phyloP scores from a whole-genome alignment of 2,888 invertebrate species.

The Julus scanicus region DNA sequence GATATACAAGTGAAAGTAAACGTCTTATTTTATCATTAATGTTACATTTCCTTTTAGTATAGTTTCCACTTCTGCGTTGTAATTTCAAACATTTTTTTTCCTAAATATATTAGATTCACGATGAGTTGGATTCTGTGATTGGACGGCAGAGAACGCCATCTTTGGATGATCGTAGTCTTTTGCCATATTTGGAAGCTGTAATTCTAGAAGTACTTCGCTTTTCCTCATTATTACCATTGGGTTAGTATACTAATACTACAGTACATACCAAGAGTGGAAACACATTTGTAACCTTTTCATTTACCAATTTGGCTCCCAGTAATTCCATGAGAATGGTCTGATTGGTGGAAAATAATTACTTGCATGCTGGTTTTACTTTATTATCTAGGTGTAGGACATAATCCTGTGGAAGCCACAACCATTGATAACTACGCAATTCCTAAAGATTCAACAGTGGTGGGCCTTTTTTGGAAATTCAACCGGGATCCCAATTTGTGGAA shows the following conservation, averaged over 20 bases:
- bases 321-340: too few relatives aligned
- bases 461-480: constrained; percentile 79
- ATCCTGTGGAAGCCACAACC: not conserved
- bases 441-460: not conserved
- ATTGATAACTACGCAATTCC: not conserved
- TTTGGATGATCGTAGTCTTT: not conserved
- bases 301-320: too few relatives aligned
- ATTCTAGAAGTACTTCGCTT: not conserved
- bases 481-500: constrained; percentile 77
- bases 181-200: not conserved
- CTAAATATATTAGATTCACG: not conserved
- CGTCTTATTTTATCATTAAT: too few relatives aligned
- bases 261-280: not conserved
- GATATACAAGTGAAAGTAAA: constrained; percentile 69
- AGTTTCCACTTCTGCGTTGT: not conserved
- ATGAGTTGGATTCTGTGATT: not conserved
- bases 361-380: not conserved
- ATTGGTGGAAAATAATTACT: too few relatives aligned
- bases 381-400: not conserved
- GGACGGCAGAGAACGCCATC: not conserved
- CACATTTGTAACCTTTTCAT: too few relatives aligned
- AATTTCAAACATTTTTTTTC: not conserved
- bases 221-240: not conserved
- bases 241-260: not conserved
- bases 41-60: too few relatives aligned